Evolutionary conservation across 2,797 vertebrate species (phyloP).

Genomic region (Microhierax caerulescens): DNA sequence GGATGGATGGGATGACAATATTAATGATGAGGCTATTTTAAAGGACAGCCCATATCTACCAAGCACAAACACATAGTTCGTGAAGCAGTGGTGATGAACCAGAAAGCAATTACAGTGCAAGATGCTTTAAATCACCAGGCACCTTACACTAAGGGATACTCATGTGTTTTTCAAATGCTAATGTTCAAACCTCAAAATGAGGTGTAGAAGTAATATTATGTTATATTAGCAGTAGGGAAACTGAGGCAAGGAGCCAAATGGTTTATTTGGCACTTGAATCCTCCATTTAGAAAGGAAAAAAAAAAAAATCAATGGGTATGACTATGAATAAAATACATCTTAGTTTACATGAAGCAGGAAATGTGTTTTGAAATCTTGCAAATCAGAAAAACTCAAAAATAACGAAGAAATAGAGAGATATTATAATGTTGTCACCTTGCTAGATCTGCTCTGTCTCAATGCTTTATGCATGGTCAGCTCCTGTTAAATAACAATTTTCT

Average conservation of each 20-base stretch:
- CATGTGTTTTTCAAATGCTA: background rate
- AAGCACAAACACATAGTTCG: background rate
- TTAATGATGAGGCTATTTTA: background rate
- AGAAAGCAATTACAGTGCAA: background rate
- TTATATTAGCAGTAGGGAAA: background rate
- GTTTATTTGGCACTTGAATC: background rate
- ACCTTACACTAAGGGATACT: background rate
- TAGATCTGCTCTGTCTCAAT: background rate
- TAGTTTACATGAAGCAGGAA: background rate
- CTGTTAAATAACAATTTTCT: background rate
- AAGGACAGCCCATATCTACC: background rate
- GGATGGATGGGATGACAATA: background rate
- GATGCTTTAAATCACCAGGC: background rate
- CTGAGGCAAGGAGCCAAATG: background rate
- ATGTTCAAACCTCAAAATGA: background rate
- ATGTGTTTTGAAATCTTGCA: background rate
- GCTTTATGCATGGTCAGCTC: background rate
- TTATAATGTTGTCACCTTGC: background rate
- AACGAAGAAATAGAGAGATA: background rate
- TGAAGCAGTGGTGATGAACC: background rate
- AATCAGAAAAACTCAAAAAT: background rate
- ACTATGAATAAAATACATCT: background rate
- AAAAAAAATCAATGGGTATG: fast-evolving
- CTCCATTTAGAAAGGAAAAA: background rate
- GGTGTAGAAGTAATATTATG: background rate